Evolutionary conservation across 2,888 invertebrate species (phyloP).

Genomic region (Stictocephala bisonia): DNA sequence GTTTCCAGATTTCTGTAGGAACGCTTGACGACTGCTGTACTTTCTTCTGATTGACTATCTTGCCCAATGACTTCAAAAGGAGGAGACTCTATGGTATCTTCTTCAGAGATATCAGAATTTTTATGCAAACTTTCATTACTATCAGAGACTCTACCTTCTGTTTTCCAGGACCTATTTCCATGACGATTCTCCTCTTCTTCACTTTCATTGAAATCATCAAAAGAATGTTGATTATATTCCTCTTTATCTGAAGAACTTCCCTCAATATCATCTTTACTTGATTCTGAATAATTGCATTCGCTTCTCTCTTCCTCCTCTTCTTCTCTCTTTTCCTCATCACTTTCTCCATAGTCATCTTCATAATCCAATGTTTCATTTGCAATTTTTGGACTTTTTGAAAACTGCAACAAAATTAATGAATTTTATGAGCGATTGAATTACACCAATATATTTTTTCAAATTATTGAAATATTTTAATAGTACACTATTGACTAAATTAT

Average conservation of each 20-base stretch:
- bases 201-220: background rate
- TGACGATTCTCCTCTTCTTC: background rate
- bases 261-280: background rate
- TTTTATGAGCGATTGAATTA: no score
- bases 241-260: background rate
- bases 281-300: background rate
- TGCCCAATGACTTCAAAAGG: slow-evolving; percentile 23
- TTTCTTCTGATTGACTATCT: slow-evolving; percentile 7
- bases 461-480: no score
- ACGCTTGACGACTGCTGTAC: no score
- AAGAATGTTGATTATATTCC: background rate
- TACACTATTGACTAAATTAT: no score
- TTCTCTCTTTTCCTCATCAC: background rate
- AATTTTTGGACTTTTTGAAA: background rate
- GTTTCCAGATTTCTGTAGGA: background rate
- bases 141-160: background rate
- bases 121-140: slow-evolving; percentile 2
- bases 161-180: slow-evolving; percentile 9
- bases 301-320: background rate
- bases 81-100: slow-evolving; percentile 25
- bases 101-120: background rate
- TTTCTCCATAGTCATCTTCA: background rate
- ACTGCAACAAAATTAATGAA: background rate
- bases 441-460: no score
- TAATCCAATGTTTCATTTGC: slow-evolving; percentile 17